Conservation (phyloP, 1,140 invertebrate genomes). For the Drosophila equinoxialis region DNA sequence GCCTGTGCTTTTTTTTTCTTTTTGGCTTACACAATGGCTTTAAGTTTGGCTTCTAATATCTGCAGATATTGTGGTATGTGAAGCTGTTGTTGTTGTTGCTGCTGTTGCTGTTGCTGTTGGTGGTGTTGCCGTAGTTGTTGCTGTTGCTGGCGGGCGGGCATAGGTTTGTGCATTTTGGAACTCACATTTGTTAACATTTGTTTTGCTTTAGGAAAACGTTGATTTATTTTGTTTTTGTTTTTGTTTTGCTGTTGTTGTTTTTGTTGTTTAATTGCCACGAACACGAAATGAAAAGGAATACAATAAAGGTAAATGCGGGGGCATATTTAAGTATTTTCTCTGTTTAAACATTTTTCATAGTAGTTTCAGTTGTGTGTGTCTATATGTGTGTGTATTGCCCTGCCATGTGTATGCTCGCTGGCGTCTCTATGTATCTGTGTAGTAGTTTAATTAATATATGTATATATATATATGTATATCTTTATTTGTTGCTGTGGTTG, state of each 20-base stretch:
- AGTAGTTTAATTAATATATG: slow-evolving; percentile 25
- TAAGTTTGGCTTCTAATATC: slow-evolving; percentile 52
- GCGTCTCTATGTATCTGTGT: slow-evolving; percentile 14
- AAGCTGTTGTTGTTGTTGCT: slow-evolving; percentile 34
- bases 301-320: slow-evolving; percentile 35
- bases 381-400: neutral
- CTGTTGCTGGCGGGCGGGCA: slow-evolving; percentile 35
- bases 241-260: slow-evolving; percentile 21
- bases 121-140: slow-evolving; percentile 34
- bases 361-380: slow-evolving; percentile 5
- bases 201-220: slow-evolving; percentile 34
- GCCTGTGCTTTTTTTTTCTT: slow-evolving; percentile 35
- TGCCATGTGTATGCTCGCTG: slow-evolving; percentile 6
- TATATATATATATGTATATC: slow-evolving; percentile 11
- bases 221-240: slow-evolving; percentile 39
- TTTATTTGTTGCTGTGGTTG: slow-evolving; percentile 30
- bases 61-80: slow-evolving; percentile 55
- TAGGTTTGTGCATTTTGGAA: slow-evolving; percentile 64
- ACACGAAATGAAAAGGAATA: slow-evolving; percentile 24
- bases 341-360: slow-evolving; percentile 35
- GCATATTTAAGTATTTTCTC: slow-evolving; percentile 46
- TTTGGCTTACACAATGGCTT: slow-evolving; percentile 54
- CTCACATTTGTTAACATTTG: slow-evolving; percentile 59
- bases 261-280: slow-evolving; percentile 15
- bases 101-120: slow-evolving; percentile 6